Evolutionary conservation across 2,113 vertebrate genomes (phyloP), one percentile per base, ranked within the genome.

Genomic region (Pygathrix nemaeus): DNA sequence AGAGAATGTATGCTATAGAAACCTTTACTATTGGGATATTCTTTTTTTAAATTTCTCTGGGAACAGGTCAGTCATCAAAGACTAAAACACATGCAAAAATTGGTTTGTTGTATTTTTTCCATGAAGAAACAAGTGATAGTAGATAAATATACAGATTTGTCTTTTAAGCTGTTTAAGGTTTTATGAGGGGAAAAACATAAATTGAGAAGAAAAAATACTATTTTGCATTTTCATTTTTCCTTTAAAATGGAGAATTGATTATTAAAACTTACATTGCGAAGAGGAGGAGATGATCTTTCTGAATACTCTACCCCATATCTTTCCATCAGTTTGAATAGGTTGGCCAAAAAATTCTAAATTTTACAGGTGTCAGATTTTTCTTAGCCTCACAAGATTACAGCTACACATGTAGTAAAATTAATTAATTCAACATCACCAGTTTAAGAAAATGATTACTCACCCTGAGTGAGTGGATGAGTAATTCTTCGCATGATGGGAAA

Each of bases 361-460:
- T 85, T 96, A 88, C 48, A 80, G 40, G 35, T 55, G 13, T 14
- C 61, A 30, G 12, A 91, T 88, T 23, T 84, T 96, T 90, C 52
- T 96, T 79, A 61, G 89, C 30, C 57, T 38, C 40, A 38, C 3
- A 94, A 55, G 23, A 83, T 45, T 86, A 76, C 14, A 93, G 45
- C 21, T 93, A 48, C 18, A 45, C 7, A 21, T n/a, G 7, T 45
- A 90, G 38, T 76, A 95, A 96, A 97, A 95, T 92, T 73, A 90
- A 86, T 78, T 96, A 85, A 96, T 92, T 90, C 35, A 81, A 79
- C 78, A 45, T 66, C 88, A 92, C 64, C 90, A 86, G 89, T 94
- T 95, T 93, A 92, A 96, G 32, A 20, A 84, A 85, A 93, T 97
- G 82, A 86, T 95, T 97, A 96, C 72, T 95, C 66, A 96, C 45